Evolutionary conservation across 1,140 invertebrate species (phyloP).

Genomic region (Centruroides sculpturatus): DNA sequence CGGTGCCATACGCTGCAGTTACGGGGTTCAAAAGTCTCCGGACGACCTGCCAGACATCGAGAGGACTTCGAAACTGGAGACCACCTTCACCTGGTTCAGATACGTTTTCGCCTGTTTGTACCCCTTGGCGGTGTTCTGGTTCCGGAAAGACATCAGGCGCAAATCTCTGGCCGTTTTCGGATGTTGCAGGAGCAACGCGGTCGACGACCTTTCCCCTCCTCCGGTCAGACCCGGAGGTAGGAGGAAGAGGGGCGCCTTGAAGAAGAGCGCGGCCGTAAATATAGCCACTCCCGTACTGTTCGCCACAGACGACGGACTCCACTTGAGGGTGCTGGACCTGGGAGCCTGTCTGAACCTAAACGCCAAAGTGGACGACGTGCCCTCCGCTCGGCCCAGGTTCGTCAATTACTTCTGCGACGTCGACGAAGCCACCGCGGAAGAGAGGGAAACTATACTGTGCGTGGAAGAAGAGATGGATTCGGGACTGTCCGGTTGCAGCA

Average conservation of each 20-base stretch:
- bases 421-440: neutral
- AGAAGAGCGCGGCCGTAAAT: constrained; percentile 2
- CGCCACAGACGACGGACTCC: constrained; percentile 18
- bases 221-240: neutral
- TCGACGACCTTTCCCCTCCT: constrained; percentile 4
- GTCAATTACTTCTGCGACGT: constrained; percentile 19
- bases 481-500: neutral
- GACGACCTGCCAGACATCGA: neutral
- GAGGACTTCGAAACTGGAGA: constrained; percentile 8
- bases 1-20: neutral
- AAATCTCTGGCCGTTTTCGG: constrained; percentile 12
- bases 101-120: constrained; percentile 9
- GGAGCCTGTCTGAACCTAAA: neutral
- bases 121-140: constrained; percentile 5
- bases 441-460: neutral
- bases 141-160: constrained; percentile 16
- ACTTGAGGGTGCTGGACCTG: constrained; percentile 10
- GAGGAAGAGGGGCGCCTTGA: neutral
- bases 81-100: constrained; percentile 14
- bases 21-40: neutral
- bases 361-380: neutral
- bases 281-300: constrained; percentile 18
- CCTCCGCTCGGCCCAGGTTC: constrained; percentile 8
- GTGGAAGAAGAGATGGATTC: neutral
- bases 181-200: constrained; percentile 7